Percentiles rank a stretch among this genome's conserved stretches.
phyloP scores from a whole-genome alignment of 2,113 vertebrate genomes.

The Caretta caretta region DNA sequence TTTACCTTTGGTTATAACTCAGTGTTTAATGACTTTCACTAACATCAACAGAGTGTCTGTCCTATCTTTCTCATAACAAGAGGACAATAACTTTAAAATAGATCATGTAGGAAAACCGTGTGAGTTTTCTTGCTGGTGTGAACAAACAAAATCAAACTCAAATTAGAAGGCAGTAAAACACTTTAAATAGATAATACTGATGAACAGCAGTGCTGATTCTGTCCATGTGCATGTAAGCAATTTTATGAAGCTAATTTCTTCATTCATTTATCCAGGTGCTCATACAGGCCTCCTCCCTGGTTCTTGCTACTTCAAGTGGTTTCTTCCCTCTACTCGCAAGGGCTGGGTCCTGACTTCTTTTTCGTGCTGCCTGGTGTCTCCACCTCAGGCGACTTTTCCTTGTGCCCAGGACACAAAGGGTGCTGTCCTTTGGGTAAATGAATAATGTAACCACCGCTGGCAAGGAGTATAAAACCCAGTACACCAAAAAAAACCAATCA shows the following conservation, averaged over 20 bases:
- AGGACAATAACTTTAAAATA: background rate
- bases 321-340: background rate
- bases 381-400: no score
- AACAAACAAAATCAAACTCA: background rate
- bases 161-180: background rate
- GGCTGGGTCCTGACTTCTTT: background rate
- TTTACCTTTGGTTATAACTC: background rate
- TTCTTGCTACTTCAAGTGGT: background rate
- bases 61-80: background rate
- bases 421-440: background rate
- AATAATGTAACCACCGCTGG: background rate
- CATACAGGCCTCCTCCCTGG: background rate
- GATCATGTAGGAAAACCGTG: background rate
- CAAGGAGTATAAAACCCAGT: background rate
- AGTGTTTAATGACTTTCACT: background rate
- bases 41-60: background rate
- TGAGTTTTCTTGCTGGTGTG: slow-evolving; percentile 6
- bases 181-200: slow-evolving; percentile 36
- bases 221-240: background rate
- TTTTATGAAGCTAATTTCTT: slow-evolving; percentile 47
- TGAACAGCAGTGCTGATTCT: slow-evolving; percentile 19
- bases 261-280: slow-evolving; percentile 56
- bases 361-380: background rate
- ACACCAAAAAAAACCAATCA: background rate
- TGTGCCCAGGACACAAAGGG: background rate